Conservation (phyloP, 2,113 vertebrate species). For the Larimichthys polyactis region DNA sequence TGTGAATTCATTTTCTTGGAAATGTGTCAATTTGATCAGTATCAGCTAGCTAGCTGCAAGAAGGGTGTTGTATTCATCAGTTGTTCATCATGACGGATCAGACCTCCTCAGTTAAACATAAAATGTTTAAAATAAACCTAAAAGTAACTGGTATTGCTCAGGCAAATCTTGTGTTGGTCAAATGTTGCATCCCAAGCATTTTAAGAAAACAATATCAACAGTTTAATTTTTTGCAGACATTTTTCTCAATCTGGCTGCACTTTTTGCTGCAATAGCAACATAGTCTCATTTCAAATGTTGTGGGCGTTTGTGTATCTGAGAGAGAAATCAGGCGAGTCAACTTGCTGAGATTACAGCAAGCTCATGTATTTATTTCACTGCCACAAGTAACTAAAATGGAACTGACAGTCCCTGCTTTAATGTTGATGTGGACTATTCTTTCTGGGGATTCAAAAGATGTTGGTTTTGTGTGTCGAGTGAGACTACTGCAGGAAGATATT, state of each 20-base stretch:
- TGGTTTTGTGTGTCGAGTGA: conserved; percentile 34
- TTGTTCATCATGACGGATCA: too few species aligned
- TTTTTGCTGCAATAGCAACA: conserved; percentile 24
- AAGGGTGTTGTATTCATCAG: too few species aligned
- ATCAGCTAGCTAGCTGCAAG: too few species aligned
- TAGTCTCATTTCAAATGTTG: conserved; percentile 22
- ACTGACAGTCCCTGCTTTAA: conserved; percentile 34
- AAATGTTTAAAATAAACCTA: neutral
- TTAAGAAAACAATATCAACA: conserved; percentile 19
- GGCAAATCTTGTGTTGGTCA: neutral
- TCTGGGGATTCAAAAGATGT: conserved; percentile 47
- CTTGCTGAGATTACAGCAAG: conserved; percentile 53
- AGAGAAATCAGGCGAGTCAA: conserved; percentile 45
- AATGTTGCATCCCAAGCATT: neutral
- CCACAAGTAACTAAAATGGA: conserved; percentile 53
- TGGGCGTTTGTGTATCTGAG: conserved; percentile 35
- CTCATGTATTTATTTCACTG: conserved; percentile 57
- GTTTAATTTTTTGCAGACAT: conserved; percentile 14
- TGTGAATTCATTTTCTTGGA: too few species aligned
- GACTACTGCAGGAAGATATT: conserved; percentile 37
- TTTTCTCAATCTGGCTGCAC: conserved; percentile 20
- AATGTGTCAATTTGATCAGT: too few species aligned
- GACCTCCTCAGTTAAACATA: neutral
- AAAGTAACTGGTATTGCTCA: neutral
- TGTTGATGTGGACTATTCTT: conserved; percentile 38